phyloP scores from a whole-genome alignment of 2,113 vertebrate genomes.

The Sinocyclocheilus anshuiensis region DNA sequence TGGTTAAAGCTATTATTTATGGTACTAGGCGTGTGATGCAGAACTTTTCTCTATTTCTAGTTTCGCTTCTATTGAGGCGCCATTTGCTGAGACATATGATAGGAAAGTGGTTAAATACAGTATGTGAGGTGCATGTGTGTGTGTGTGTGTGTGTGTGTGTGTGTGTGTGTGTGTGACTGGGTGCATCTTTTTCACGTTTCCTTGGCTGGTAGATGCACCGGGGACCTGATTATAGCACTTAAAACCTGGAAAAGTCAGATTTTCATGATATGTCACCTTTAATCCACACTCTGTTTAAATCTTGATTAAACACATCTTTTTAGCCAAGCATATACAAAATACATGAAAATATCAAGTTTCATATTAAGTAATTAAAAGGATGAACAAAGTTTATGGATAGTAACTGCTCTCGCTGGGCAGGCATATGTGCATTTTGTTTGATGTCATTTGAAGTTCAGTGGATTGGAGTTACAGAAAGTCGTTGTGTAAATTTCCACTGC shows the following conservation, averaged over 20 bases:
- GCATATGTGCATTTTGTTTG: background rate
- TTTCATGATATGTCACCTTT: too few relatives aligned
- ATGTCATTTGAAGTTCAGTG: background rate
- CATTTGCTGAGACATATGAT: background rate
- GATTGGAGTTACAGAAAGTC: background rate
- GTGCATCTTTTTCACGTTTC: too few relatives aligned
- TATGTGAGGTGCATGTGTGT: background rate
- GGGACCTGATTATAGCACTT: too few relatives aligned
- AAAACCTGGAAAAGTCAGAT: too few relatives aligned
- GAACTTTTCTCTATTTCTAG: background rate
- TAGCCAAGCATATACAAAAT: too few relatives aligned
- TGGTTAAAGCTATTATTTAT: background rate
- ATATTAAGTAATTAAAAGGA: background rate
- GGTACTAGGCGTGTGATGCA: background rate
- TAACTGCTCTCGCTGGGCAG: background rate
- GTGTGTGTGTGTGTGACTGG: too few relatives aligned
- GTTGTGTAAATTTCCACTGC: background rate
- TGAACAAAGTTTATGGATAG: background rate
- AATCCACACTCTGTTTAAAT: too few relatives aligned
- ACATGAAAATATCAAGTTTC: background rate
- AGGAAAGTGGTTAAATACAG: conserved; percentile 8
- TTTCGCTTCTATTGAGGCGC: background rate
- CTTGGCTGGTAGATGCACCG: too few relatives aligned
- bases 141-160: too few relatives aligned
- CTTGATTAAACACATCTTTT: too few relatives aligned